These are phyloP conservation scores for Euproctis similis DNA, from an alignment of 2,888 invertebrate species.

Conservation along the genomic window DNA sequence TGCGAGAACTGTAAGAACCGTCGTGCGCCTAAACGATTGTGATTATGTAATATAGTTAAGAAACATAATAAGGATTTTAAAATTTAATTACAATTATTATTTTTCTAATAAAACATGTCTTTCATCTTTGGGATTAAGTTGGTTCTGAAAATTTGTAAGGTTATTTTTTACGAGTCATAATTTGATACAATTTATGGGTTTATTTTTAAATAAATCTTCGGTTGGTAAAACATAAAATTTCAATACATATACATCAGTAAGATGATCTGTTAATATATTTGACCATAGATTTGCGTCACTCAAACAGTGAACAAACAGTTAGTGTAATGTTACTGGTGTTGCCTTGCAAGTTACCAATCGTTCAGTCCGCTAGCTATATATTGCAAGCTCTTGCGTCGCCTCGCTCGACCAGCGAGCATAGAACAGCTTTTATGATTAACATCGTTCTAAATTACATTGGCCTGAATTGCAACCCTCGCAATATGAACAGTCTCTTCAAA, in stretches of 20 bases:
- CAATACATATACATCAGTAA: too few species aligned
- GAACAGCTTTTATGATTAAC: conserved; percentile 52
- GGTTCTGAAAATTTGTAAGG: too few species aligned
- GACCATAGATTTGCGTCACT: conserved; percentile 52
- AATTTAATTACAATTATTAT: too few species aligned
- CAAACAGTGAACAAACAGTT: conserved; percentile 61
- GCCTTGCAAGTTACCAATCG: conserved; percentile 53
- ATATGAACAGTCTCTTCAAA: too few species aligned
- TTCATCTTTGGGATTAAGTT: too few species aligned
- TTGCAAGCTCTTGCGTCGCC: conserved; percentile 72
- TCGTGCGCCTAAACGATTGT: conserved; percentile 38
- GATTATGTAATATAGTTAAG: conserved; percentile 59
- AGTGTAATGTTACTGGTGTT: conserved; percentile 49
- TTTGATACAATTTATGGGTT: too few species aligned
- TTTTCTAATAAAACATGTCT: too few species aligned
- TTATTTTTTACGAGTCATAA: too few species aligned
- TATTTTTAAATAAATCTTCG: too few species aligned
- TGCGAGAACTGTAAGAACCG: conserved; percentile 43
- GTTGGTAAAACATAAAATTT: too few species aligned
- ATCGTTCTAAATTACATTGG: conserved; percentile 37
- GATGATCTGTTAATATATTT: conserved; percentile 43
- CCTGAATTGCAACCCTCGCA: conserved; percentile 32
- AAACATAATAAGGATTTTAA: conserved; percentile 35
- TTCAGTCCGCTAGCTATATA: conserved; percentile 55
- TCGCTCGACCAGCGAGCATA: conserved; percentile 38